Evolutionary conservation across 1,140 invertebrate genomes (phyloP), one percentile per base, ranked within the genome.

Genomic region (Lepidotrigona ventralis): DNA sequence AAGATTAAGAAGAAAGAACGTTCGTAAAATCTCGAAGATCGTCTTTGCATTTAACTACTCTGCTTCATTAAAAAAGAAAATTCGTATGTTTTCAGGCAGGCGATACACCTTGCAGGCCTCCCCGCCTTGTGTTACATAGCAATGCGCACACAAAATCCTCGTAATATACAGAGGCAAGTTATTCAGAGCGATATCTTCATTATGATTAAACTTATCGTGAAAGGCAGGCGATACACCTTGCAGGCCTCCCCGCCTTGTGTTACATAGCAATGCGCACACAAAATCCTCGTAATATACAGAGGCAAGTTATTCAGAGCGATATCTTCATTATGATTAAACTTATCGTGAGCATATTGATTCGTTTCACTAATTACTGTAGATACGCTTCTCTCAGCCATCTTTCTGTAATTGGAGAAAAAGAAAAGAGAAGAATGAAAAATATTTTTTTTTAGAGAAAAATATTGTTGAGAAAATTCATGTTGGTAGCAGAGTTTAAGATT

Each of bases 211-310:
- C 68, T 21, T n/a, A n/a, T n/a, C n/a, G n/a, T n/a, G n/a, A n/a
- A n/a, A 97, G 96, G 85, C 97, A 98, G 94, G 96, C 97, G 9
- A 95, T 97, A 86, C 97, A 98, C 93, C 95, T 98, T 88, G 96
- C 96, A 72, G 95, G 96, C 85, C 93, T 98, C 80, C 96, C 97
- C 68, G 95, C 96, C 86, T 90, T 97, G 88, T 97, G 96, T 93
- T 98, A 97, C 91, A 93, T 96, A 83, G 95, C 96, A 26, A 96
- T 98, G 80, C 91, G 95, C 54, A 95, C 94, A 46, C 93, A 95
- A 86, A 95, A 94, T 91, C 96, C 96, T 79, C 92, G 94, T 75
- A 94, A 95, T 70, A 95, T 97, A 90, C 96, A 97, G 90, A 95
- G 95, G 96, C 96, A 93, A 93, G 91, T 90, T 84, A 76, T 46